Base-by-base conservation (phyloP, 2,888 invertebrate genomes). In the Dioctria linearis region DNA sequence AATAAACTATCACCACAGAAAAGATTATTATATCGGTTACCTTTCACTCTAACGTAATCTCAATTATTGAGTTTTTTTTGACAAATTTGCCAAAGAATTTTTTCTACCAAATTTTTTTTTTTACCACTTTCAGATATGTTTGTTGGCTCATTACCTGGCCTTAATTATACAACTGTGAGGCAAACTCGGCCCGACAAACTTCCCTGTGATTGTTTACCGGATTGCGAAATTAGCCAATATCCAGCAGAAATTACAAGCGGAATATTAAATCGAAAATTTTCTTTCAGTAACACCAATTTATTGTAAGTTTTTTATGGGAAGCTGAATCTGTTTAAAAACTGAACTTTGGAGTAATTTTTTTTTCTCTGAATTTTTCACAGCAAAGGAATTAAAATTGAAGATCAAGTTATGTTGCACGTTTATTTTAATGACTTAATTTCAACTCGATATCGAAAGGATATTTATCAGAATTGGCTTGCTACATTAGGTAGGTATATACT, bases 391-490 rank as follows among this genome's bases (percentile, higher is more conserved):
- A 85, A 86, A 57, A 83, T 91, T 63, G 85, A 86, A 3, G 91
- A 93, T 84, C 90, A 91, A 66, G 92, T 92, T 6, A 84, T 93
- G 8, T 84, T 94, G 46, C 92, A 93, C 84, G 90, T 94, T 42
- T 94, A 91, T 86, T 93, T 92, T 85, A 92, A 91, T 83, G 93
- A 93, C 85, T 87, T 94, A 80, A 92, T 93, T 82, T 92, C 93
- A 3, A 93, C 92, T 4, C 90, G 92, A 83, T 94, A 92, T 85
- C 90, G 93, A 71, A 91, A 91, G 73, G 93, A 93, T 85, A 91
- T 93, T 79, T 92, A 91, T 86, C 92, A 93, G 84, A 93, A 92
- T 85, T 94, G 94, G 94, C 91, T 93, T 83, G 93, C 93, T 83
- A 88, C 93, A 83, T 90, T 94, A 81, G 94, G 94, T 94, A 87